Evolutionary conservation across 2,797 vertebrate species (phyloP), one percentile per base, ranked within the genome.

Genomic region (Coilia nasus): DNA sequence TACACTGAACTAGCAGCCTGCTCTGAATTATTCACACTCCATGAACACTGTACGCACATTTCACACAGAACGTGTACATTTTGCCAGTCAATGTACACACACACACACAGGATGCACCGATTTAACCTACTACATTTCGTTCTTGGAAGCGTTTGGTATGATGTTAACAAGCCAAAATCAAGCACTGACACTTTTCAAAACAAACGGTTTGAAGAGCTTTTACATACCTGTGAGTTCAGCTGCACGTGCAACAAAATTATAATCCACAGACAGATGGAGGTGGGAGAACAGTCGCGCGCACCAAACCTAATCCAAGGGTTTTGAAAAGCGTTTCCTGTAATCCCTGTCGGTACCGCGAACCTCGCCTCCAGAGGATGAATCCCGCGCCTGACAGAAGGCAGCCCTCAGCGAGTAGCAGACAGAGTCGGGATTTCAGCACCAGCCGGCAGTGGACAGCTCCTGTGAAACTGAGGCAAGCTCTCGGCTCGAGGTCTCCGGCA

Each of bases 171-270:
- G 47, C 19, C 19, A 56, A 14, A 23, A n/a, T 57, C 21, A 14
- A 84, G 31, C 23, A 67, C 15, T 23, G n/a, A 23, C 21, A 78
- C 62, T 11, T 2, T 25, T 11, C 59, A 54, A 54, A 35, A 62
- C 60, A 28, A 82, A 3, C 56, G 11, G 59, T 19, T 10, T 83
- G 3, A 62, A 75, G 25, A 80, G 12, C 21, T 80, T 0, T 35
- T 44, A 44, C 84, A 92, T 95, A 96, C 95, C 95, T 94, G 89
- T 92, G 90, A 88, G 85, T 92, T 91, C 94, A 91, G 86, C 87
- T 84, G 89, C 88, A 82, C 91, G 90, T 81, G 92, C 94, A 94
- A 89, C 92, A 92, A 89, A 85, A 83, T 84, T 81, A 78, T 81
- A 88, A 90, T 94, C 94, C 94, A 93, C 91, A 93, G 35, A 83